Base-by-base conservation (phyloP, 2,113 vertebrate genomes). In the Chionis minor region DNA sequence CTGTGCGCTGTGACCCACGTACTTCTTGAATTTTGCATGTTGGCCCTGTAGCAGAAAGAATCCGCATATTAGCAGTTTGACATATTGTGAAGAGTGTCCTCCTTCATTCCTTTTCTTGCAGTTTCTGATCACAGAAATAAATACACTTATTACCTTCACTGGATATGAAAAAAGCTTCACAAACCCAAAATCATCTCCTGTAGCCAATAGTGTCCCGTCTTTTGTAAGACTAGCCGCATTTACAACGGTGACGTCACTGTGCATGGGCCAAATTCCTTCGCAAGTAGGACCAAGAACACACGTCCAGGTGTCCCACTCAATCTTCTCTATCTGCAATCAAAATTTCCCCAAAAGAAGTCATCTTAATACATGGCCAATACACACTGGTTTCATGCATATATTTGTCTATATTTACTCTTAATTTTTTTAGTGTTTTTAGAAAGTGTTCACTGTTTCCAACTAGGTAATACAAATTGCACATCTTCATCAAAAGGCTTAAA, bases 111-210 rank as follows among this genome's bases (percentile, higher is more conserved):
- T 49, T 62, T 79, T 33, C 70, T 35, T 54, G 42, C 9, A 38
- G 30, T 14, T 72, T 80, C 56, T n/a, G 17, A 3, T 5, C 20
- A n/a, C 42, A 47, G 55, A 18, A 81, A 83, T 9, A 54, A 81
- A 58, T 4, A n/a, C 19, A 26, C 62, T 38, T 30, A 33, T 98
- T 98, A 99, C 99, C 99, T 99, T 98, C 83, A 98, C 99, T 0
- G 99, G 99, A 89, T 99, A 99, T 40, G 98, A 98, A 91, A 99
- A 99, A n/a, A 99, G 99, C 94, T 99, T 99, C 58, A 99, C 98
- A 82, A 99, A 99, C 35, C 99, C 99, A 11, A 99, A 99, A 74
- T 99, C 99, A 38, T 99, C 99, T 67, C 99, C 99, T 0, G 99
- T 99, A 63, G 99, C 99, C 58, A 99, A 95, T 4, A 99, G 98